A percentile compares a stretch with the other conserved stretches of the same genome.
Conservation (phyloP, 1,140 invertebrate genomes). For the Drosophila kurseongensis region DNA sequence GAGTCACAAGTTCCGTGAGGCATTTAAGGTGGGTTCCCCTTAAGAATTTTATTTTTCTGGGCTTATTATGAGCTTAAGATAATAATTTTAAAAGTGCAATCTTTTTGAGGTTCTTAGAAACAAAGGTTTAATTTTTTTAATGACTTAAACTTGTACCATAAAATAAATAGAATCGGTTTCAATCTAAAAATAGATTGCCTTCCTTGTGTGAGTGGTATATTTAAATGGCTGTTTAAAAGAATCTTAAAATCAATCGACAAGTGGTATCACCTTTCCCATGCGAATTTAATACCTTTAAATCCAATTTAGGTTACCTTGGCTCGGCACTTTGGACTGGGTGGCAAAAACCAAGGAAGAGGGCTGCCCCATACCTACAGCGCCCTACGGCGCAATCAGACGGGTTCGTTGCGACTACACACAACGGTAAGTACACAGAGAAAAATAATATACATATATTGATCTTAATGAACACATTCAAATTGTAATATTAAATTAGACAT, state of each 20-base stretch:
- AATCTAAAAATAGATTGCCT: no score
- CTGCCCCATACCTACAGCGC: constrained; percentile 74
- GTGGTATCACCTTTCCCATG: not conserved
- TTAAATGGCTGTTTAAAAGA: no score
- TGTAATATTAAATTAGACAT: not conserved
- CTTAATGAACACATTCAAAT: not conserved
- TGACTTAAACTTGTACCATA: no score
- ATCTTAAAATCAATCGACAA: no score
- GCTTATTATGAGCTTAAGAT: not conserved
- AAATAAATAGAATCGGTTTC: no score
- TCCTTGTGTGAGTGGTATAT: no score
- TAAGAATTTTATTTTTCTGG: not conserved
- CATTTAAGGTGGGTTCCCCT: constrained; percentile 89
- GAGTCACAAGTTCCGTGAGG: constrained; percentile 94
- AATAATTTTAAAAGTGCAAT: not conserved
- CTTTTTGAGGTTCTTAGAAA: no score
- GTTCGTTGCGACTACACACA: constrained; percentile 69
- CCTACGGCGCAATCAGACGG: constrained; percentile 64
- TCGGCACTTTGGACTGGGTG: constrained; percentile 63
- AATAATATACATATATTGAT: not conserved
- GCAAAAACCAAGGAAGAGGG: constrained; percentile 54
- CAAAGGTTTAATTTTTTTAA: no score
- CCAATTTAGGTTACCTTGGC: constrained; percentile 61
- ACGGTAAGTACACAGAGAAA: constrained; percentile 51
- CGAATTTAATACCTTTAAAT: not conserved